Evolutionary conservation across 2,113 vertebrate genomes (phyloP), one percentile per base, ranked within the genome.

Genomic region (Prinia subflava): DNA sequence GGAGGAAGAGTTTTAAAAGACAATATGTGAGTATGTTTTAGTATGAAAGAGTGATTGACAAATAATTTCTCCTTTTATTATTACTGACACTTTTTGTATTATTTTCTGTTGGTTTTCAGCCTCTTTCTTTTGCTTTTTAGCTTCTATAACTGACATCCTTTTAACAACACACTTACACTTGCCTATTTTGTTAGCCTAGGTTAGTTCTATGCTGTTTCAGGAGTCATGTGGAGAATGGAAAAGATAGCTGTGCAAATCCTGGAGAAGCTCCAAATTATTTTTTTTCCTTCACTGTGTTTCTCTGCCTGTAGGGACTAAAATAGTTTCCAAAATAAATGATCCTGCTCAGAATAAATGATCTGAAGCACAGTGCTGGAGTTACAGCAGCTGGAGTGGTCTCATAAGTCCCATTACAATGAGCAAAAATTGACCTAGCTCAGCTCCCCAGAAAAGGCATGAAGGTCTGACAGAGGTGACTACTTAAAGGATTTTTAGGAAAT

Each of bases 271-370:
- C 57, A 64, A 50, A 3, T 83, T 31, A 11, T 41, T 42, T 62
- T 85, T 65, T 85, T 42, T 2, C 5, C 10, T 17, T 8, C 11
- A 21, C 15, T 44, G 5, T 78, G 28, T 91, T 86, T 90, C 56
- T 89, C 31, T 71, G 44, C 37, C 56, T 59, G 11, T 39, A 91
- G n/a, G 13, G 24, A 31, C 52, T 84, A 84, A 89, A 91, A 87
- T 25, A 60, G 21, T 87, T 89, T 91, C 64, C 0, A 1, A 96
- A 91, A 87, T 82, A 91, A 94, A 89, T 89, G 73, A 56, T 87
- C 42, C 77, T 93, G 60, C 83, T 68, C 65, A 64, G 56, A 81
- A 84, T 79, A 91, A 95, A 94, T 78, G 52, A 70, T 75, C 77
- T 89, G 86, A 83, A 90, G 15, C 71, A 39, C 6, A 56, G 52